These are phyloP conservation scores for Oryzias sinensis DNA, from an alignment of 2,797 vertebrate species.

Conservation along the genomic window DNA sequence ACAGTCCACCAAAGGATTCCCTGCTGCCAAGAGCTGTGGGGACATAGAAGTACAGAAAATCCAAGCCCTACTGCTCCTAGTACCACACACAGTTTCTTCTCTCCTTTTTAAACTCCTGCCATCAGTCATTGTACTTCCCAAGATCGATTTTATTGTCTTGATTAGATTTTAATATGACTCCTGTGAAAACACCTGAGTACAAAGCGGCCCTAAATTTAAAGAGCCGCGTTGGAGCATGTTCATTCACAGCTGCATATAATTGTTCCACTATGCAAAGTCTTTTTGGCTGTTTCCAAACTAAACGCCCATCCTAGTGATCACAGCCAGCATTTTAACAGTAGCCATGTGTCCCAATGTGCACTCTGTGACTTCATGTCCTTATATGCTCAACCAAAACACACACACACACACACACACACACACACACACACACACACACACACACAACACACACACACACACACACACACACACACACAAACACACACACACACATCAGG, in stretches of 20 bases:
- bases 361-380: conserved; percentile 18
- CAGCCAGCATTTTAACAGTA: conserved; percentile 44
- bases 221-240: conserved; percentile 13
- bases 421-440: conserved; percentile 25
- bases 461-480: too few relatives aligned
- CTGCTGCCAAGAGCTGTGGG: too few relatives aligned
- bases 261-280: conserved; percentile 20
- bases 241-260: conserved; percentile 29
- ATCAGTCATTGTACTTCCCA: conserved; percentile 3
- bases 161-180: conserved; percentile 21
- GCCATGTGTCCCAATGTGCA: conserved; percentile 53
- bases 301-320: conserved; percentile 32
- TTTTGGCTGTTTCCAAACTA: conserved; percentile 34
- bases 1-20: too few relatives aligned
- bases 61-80: too few relatives aligned
- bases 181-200: conserved; percentile 34
- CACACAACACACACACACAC: too few relatives aligned
- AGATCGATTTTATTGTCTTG: conserved; percentile 2
- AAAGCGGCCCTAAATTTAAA: conserved; percentile 5
- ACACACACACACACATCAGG: conserved; percentile 13
- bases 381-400: conserved; percentile 22
- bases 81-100: conserved; percentile 6
- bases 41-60: too few relatives aligned
- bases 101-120: conserved; percentile 9
- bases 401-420: conserved; percentile 19